These are phyloP conservation scores for Cheilosia soror DNA, from an alignment of 2,888 invertebrate genomes.

Conservation along the genomic window DNA sequence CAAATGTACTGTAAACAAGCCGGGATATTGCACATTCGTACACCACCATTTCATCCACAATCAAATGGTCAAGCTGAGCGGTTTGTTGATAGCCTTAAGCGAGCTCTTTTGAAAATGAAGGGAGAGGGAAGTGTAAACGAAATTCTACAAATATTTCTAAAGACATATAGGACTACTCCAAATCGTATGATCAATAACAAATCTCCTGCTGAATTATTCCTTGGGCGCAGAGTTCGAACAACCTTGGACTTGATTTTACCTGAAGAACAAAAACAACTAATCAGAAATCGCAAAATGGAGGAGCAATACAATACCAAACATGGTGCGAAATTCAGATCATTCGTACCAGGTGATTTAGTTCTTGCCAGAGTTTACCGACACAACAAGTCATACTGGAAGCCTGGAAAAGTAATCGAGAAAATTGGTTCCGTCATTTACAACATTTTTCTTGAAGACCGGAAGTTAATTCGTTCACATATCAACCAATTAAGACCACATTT, in stretches of 20 bases:
- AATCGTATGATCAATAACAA: not conserved
- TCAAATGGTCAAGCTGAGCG: not conserved
- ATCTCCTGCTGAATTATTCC: not conserved
- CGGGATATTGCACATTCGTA: not conserved
- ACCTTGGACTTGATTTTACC: not conserved
- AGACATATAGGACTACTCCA: not conserved
- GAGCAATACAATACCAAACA: not conserved
- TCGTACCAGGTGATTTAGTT: not conserved
- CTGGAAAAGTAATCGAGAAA: not conserved
- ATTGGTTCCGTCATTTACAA: not conserved
- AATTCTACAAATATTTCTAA: not conserved
- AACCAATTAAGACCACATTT: not conserved
- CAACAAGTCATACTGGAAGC: not conserved
- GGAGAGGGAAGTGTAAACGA: not conserved
- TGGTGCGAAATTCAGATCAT: not conserved
- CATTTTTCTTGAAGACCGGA: not conserved
- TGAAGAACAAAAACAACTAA: not conserved
- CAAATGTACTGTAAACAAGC: not conserved
- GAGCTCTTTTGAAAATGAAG: not conserved
- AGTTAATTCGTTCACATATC: not conserved
- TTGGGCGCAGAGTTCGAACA: not conserved
- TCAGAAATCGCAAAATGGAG: not conserved
- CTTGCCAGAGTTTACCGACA: not conserved
- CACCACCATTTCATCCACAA: not conserved
- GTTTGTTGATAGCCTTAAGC: not conserved